Evolutionary conservation across 2,888 invertebrate species (phyloP).

Genomic region (Ormyrus rosae): DNA sequence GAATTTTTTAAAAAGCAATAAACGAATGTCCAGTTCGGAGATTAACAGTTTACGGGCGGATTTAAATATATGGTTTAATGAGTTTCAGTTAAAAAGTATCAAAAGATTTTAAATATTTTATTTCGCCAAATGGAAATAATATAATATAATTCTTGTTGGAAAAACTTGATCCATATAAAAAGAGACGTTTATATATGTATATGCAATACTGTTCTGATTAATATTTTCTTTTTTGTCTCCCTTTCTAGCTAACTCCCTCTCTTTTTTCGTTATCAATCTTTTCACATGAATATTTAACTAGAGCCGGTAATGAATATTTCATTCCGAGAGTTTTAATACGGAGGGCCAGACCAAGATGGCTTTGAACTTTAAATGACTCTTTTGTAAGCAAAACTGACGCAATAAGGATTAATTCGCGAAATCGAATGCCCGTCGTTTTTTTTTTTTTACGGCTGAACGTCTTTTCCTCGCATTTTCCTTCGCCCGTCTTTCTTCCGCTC

Average conservation of each 20-base stretch:
- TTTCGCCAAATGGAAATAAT: constrained; percentile 43
- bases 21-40: too few species aligned
- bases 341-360: constrained; percentile 36
- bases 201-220: constrained; percentile 50
- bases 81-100: constrained; percentile 1
- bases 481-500: background rate
- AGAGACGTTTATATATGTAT: constrained; percentile 43
- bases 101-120: constrained; percentile 50
- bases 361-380: constrained; percentile 56
- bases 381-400: constrained; percentile 55
- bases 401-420: constrained; percentile 49
- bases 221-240: constrained; percentile 41
- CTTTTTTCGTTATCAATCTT: constrained; percentile 54
- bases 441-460: constrained; percentile 37
- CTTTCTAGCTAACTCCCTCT: background rate
- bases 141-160: constrained; percentile 44
- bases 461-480: background rate
- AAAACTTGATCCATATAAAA: constrained; percentile 46
- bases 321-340: constrained; percentile 53
- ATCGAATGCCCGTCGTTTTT: constrained; percentile 40
- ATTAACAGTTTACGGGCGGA: too few species aligned
- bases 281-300: constrained; percentile 55
- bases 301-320: constrained; percentile 54
- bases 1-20: too few species aligned
- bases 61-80: too few species aligned